phyloP scores from a whole-genome alignment of 2,888 invertebrate species.

The Campoplex capitator region DNA sequence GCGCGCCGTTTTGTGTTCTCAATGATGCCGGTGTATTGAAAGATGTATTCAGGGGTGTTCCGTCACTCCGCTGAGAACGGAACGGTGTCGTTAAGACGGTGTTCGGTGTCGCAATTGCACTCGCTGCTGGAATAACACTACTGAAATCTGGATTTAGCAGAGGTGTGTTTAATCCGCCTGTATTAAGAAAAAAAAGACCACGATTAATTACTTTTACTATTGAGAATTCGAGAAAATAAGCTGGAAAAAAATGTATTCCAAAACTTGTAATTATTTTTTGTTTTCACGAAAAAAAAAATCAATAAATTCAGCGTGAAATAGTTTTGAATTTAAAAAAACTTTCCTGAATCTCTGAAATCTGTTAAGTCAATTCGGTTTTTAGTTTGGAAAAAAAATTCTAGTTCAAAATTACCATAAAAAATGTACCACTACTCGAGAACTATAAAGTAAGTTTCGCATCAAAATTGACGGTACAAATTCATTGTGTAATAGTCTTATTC shows the following conservation, averaged over 20 bases:
- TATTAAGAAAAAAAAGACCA: constrained; percentile 1
- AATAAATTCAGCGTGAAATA: not conserved
- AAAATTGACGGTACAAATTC: too few relatives aligned
- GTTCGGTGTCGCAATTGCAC: constrained; percentile 93
- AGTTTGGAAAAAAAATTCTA: not conserved
- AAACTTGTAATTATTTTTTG: not conserved
- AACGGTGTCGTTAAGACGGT: constrained; percentile 96
- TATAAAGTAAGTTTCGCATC: too few relatives aligned
- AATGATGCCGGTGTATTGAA: constrained; percentile 87
- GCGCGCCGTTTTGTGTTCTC: constrained; percentile 86
- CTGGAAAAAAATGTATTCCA: not conserved
- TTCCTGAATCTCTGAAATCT: not conserved
- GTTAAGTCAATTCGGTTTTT: not conserved
- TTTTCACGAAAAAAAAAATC: not conserved
- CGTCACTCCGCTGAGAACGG: constrained; percentile 89
- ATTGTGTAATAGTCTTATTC: too few relatives aligned
- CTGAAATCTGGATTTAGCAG: constrained; percentile 95
- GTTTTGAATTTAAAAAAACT: not conserved
- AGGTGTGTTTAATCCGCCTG: constrained; percentile 96
- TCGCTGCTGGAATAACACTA: constrained; percentile 91
- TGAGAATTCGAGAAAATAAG: not conserved
- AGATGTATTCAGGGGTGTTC: constrained; percentile 82
- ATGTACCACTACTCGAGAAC: too few relatives aligned
- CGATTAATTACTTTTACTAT: not conserved
- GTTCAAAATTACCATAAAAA: too few relatives aligned